phyloP scores from a whole-genome alignment of 2,797 vertebrate species.

The Gastrophryne carolinensis region DNA sequence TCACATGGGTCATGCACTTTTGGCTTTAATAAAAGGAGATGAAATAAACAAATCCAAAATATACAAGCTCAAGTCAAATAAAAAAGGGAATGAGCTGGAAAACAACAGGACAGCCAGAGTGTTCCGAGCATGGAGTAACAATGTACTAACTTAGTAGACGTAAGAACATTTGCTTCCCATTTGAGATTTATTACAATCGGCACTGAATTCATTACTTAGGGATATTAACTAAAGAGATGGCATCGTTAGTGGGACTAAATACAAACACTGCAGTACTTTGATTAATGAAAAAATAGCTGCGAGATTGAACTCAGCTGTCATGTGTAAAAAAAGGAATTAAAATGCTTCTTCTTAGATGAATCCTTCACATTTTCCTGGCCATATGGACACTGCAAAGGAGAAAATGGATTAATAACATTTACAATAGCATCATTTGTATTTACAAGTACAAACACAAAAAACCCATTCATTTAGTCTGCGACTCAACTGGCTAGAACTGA shows the following conservation, averaged over 20 bases:
- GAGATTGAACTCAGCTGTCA: conserved; percentile 55
- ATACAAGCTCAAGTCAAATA: background rate
- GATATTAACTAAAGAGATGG: conserved; percentile 43
- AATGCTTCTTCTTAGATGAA: conserved; percentile 75
- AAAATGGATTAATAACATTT: conserved; percentile 48
- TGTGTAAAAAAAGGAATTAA: conserved; percentile 74
- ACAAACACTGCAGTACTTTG: conserved; percentile 17
- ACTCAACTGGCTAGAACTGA: too few species aligned
- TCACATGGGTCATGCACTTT: background rate
- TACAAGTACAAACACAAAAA: too few species aligned
- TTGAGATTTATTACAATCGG: conserved; percentile 50
- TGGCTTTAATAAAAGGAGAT: background rate
- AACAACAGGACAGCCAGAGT: background rate
- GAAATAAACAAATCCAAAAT: background rate
- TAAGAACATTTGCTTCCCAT: conserved; percentile 44
- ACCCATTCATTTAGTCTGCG: too few species aligned
- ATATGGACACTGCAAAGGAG: conserved; percentile 80
- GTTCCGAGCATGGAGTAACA: background rate
- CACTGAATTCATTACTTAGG: conserved; percentile 50
- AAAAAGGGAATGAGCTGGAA: too few species aligned
- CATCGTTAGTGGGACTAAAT: conserved; percentile 18
- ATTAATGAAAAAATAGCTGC: conserved; percentile 43
- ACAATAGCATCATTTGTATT: too few species aligned
- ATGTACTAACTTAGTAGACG: conserved; percentile 16
- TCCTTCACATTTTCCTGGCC: conserved; percentile 83